Evolutionary conservation across 2,888 invertebrate genomes (phyloP).

Genomic region (Amorpha juglandis): DNA sequence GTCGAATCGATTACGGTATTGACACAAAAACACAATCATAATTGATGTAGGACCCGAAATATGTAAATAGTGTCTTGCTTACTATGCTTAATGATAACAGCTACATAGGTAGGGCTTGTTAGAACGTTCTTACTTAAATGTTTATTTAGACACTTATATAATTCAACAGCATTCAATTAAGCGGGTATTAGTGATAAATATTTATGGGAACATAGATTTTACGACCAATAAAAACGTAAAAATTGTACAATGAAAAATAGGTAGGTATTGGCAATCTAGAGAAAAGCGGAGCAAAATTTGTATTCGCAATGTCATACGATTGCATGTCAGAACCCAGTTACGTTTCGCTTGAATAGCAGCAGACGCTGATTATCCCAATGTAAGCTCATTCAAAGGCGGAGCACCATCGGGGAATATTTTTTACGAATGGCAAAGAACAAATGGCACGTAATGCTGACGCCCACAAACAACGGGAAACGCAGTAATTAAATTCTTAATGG

Average conservation of each 20-base stretch:
- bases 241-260: too few species aligned
- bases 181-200: too few species aligned
- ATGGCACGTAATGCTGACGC: constrained; percentile 57
- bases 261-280: neutral
- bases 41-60: too few species aligned
- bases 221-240: too few species aligned
- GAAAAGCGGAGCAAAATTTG: neutral
- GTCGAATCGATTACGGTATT: neutral
- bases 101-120: too few species aligned
- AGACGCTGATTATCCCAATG: constrained; percentile 59
- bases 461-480: constrained; percentile 51
- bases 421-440: constrained; percentile 61
- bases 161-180: too few species aligned
- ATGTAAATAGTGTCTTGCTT: neutral
- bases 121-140: too few species aligned
- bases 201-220: too few species aligned
- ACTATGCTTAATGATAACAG: neutral
- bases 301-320: constrained; percentile 35
- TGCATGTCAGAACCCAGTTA: constrained; percentile 61
- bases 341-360: constrained; percentile 49
- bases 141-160: too few species aligned
- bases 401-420: constrained; percentile 49
- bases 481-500: constrained; percentile 54
- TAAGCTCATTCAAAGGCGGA: constrained; percentile 51
- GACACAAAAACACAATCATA: neutral